Base-by-base conservation (phyloP, 2,888 invertebrate genomes). In the Acleris cristana region DNA sequence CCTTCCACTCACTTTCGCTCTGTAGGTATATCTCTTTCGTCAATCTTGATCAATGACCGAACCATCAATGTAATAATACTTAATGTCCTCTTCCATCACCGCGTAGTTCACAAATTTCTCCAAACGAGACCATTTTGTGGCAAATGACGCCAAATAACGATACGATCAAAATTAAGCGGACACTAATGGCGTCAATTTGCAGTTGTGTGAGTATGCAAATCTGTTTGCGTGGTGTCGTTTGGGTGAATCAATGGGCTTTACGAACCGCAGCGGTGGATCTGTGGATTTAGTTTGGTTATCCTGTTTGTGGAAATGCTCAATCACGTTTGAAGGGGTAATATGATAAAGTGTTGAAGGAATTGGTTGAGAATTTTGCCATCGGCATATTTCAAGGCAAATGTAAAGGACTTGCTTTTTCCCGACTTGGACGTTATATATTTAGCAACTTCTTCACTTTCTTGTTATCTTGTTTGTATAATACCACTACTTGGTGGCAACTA, bases 201-300 rank as follows among this genome's bases (percentile, higher is more conserved):
- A 40, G 18, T 26, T 48, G 30, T 51, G 51, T 60, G 30, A 51
- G 59, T 65, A 60, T 60, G 55, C 54, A 59, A 60, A 65, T 65
- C 40, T 49, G 59, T 54, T 60, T 48, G 45, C 53, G 30, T 51
- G 23, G 30, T 54, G 45, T 55, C 21, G 48, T 65, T 60, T 65
- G 30, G 18, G 59, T 16, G 59, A 51, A 60, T 51, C 23, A 7
- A 30, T 34, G 34, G 51, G 19, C 14, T 49, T 49, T 23, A 49
- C 48, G 26, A 58, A 58, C 30, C 48, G 48, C 58, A 56, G 19
- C 16, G 40, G 40, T 44, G 44, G 44, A n/a, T 19, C 14, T 21
- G 23, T 44, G 21, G n/a, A 10, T 40, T 56, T 23, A 30, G 19
- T 55, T 30, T 55, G n/a, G 19, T 19, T 10, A 19, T 14, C 6